Conservation (phyloP, 2,797 vertebrate genomes). For the Dicrostonyx torquatus region DNA sequence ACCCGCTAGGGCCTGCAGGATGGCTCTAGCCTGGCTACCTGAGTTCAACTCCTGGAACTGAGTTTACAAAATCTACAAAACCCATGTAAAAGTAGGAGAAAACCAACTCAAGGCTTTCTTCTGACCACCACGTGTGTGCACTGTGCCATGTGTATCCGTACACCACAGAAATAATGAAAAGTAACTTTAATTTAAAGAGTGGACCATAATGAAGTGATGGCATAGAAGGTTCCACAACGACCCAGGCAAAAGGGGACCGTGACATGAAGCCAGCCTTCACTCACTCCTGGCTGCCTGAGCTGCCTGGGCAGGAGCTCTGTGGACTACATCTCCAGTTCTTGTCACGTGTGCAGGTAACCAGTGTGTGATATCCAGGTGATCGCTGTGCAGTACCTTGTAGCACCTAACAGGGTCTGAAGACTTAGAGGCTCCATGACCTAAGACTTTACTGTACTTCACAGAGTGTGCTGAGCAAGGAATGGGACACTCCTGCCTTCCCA, state of each 20-base stretch:
- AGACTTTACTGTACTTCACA: neutral
- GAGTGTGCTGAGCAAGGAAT: neutral
- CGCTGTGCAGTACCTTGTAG: neutral
- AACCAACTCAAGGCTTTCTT: neutral
- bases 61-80: neutral
- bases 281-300: neutral
- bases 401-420: conserved; percentile 6
- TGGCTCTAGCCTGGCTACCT: neutral
- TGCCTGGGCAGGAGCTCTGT: neutral
- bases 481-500: neutral
- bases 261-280: neutral
- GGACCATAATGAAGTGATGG: neutral
- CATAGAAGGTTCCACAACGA: neutral
- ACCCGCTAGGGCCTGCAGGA: neutral
- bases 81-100: neutral
- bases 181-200: neutral
- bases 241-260: neutral
- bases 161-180: neutral
- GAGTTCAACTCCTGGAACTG: neutral
- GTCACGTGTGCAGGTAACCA: neutral
- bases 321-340: neutral
- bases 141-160: too few relatives aligned
- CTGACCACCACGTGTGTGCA: neutral
- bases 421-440: neutral
- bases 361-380: neutral